Conservation (phyloP, 2,113 vertebrate genomes). For the Trogon surrucura region DNA sequence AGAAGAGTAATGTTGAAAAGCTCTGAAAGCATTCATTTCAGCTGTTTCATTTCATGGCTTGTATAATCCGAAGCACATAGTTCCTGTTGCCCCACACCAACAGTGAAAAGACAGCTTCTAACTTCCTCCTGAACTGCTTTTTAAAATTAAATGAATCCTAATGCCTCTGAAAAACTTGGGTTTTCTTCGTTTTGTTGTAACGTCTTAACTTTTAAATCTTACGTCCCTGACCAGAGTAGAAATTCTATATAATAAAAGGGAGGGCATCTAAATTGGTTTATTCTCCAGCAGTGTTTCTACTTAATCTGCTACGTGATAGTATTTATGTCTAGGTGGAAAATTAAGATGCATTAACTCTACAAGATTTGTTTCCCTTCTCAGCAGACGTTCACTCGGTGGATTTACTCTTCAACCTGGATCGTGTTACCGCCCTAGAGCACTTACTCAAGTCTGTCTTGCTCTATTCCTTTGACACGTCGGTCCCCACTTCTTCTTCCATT, state of each 20-base stretch:
- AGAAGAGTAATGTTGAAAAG: not conserved
- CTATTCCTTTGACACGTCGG: constrained; percentile 80
- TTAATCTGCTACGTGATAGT: fast-evolving
- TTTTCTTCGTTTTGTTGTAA: not conserved
- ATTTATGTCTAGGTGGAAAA: not conserved
- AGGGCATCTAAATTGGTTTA: not conserved
- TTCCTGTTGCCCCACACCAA: not conserved
- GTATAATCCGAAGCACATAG: not conserved
- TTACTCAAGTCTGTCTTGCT: constrained; percentile 90
- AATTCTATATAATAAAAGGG: fast-evolving
- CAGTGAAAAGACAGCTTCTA: not conserved
- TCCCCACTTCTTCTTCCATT: constrained; percentile 42
- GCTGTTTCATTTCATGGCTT: not conserved
- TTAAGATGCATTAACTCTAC: not conserved
- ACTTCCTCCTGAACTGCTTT: not conserved
- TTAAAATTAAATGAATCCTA: not conserved
- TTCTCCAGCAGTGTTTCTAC: not conserved
- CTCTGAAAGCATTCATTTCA: not conserved
- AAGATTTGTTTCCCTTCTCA: constrained; percentile 36
- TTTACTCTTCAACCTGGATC: constrained; percentile 88
- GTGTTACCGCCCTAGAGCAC: constrained; percentile 83
- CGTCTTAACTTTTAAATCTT: not conserved
- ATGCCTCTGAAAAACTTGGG: not conserved
- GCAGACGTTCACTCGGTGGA: constrained; percentile 80
- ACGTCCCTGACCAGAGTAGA: not conserved